phyloP scores from a whole-genome alignment of 2,113 vertebrate genomes.

The Platichthys stellatus region DNA sequence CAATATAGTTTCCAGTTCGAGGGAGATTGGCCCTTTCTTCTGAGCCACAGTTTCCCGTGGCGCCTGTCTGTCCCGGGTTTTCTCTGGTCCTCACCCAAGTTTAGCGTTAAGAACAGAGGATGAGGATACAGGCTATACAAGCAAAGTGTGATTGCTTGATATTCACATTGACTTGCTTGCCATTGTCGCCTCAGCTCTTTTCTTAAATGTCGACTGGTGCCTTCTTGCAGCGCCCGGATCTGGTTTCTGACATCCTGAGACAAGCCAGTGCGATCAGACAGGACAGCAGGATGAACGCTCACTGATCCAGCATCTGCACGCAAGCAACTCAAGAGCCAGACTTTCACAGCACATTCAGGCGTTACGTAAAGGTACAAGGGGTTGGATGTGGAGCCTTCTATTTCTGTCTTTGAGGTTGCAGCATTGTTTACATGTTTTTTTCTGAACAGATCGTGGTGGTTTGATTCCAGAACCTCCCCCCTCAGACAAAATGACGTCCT shows the following conservation, averaged over 20 bases:
- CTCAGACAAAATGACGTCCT: slow-evolving; percentile 85
- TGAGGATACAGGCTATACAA: no score
- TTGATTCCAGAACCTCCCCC: slow-evolving; percentile 34
- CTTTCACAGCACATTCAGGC: slow-evolving; percentile 3
- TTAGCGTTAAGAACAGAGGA: no score
- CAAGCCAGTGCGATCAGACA: slow-evolving; percentile 32
- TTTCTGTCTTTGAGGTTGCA: background rate
- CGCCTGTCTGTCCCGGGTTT: no score
- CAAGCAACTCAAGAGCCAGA: background rate
- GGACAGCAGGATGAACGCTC: slow-evolving; percentile 48
- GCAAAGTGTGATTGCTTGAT: no score
- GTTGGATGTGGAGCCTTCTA: background rate
- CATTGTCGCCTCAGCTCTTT: no score
- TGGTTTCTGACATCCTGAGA: slow-evolving; percentile 49
- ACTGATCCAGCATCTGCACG: slow-evolving; percentile 33
- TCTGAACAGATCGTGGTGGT: slow-evolving; percentile 37
- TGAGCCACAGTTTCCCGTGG: no score
- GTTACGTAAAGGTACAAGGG: slow-evolving; percentile 24
- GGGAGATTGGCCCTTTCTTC: no score
- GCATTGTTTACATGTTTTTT: background rate
- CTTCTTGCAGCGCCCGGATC: slow-evolving; percentile 33
- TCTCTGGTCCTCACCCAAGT: no score
- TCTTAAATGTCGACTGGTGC: background rate
- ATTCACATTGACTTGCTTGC: background rate
- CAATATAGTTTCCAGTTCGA: no score